These are phyloP conservation scores for Zoanthus gigantus DNA, from an alignment of 92 coral and sea anemone species.

Conservation along the genomic window DNA sequence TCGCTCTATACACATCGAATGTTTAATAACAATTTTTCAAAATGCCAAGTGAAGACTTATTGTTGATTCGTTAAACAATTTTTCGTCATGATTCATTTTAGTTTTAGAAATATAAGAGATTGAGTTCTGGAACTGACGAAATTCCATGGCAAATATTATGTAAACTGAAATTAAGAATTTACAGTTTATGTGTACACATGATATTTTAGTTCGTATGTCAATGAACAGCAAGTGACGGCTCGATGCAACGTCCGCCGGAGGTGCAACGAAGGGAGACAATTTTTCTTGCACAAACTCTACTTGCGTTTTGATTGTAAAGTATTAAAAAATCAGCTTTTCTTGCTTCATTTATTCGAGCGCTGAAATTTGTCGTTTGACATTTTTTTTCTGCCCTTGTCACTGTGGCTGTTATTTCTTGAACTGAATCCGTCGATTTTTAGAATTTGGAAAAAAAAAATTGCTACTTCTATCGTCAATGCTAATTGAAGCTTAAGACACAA, in stretches of 20 bases:
- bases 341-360: too few relatives aligned
- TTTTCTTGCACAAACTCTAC: too few relatives aligned
- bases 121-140: background rate
- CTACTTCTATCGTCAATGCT: background rate
- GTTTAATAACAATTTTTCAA: background rate
- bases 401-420: background rate
- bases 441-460: background rate
- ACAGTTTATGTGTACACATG: background rate
- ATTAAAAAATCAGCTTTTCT: too few relatives aligned
- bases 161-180: background rate
- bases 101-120: background rate
- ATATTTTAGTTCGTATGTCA: background rate
- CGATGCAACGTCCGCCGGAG: too few relatives aligned
- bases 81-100: background rate
- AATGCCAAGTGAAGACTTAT: background rate
- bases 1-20: slow-evolving; percentile 19
- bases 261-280: too few relatives aligned
- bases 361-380: too few relatives aligned
- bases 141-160: background rate
- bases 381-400: too few relatives aligned
- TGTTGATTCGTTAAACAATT: background rate
- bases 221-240: background rate
- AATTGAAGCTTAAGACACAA: background rate
- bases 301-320: too few relatives aligned
- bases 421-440: background rate